Base-by-base conservation (phyloP, 2,113 vertebrate species). In the human (Homo sapiens) region DNA sequence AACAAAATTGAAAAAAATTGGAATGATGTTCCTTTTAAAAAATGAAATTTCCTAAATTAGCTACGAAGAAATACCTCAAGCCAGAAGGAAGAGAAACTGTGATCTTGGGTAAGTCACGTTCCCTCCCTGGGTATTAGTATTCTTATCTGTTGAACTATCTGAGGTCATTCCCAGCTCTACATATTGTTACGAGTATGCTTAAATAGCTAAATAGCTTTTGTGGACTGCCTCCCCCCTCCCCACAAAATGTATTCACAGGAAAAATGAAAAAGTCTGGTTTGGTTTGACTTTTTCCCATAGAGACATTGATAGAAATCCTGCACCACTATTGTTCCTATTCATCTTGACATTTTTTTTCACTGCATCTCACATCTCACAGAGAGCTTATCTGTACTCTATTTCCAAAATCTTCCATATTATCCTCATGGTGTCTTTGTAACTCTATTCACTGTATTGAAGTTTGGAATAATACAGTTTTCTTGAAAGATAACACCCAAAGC, bases 401-500 rank as follows among this genome's bases (percentile, higher is more conserved):
- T 97, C 92, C 85, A 52, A 91, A 64, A 94, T 96, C 97, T 92
- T 73, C 90, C 73, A 40, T 91, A 97, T 97, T 93, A 97, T 80
- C 84, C 73, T 96, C 66, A 9, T 38, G 38, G 90, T 76, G 93
- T 94, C 94, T 97, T 93, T 97, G 68, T 94, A 94, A 87, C 73
- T 92, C 82, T 91, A 72, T 94, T 95, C 93, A 94, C 90, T 10
- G 38, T 75, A 97, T 84, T 97, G 94, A 98, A 82, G 94, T 95
- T 89, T 95, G 61, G 89, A 91, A 96, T 96, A 91, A 96, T 96
- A 64, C n/a, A 5, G 9, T 95, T 97, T 97, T 92, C 86, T 97
- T 96, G 79, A 97, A 97, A 97, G 97, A 97, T 97, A 96, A 97
- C 50, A 97, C 55, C 68, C 25, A 83, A 93, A 97, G 95, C 78